Evolutionary conservation across 2,797 vertebrate genomes (phyloP).

Genomic region (Phoebastria nigripes): DNA sequence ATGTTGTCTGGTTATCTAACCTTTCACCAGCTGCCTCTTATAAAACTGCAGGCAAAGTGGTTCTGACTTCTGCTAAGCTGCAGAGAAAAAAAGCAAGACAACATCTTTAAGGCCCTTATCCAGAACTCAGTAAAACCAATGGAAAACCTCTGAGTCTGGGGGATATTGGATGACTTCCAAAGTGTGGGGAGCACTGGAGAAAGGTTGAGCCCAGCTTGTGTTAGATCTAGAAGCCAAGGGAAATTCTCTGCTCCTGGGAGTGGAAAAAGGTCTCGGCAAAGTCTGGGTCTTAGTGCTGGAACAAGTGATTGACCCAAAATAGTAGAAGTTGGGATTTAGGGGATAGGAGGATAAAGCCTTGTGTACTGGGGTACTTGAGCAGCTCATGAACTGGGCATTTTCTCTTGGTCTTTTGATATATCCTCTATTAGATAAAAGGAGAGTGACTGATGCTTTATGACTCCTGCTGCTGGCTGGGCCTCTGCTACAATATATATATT

Average conservation of each 20-base stretch:
- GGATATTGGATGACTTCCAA: background rate
- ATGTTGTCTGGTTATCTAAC: conserved; percentile 37
- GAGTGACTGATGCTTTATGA: background rate
- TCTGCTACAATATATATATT: background rate
- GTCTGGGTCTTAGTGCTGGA: background rate
- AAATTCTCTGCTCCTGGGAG: background rate
- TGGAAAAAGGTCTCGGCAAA: background rate
- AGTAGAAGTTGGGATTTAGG: background rate
- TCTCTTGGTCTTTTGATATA: background rate
- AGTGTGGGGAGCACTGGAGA: background rate
- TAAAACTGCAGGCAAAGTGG: conserved; percentile 32
- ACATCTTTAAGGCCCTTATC: background rate
- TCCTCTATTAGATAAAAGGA: background rate
- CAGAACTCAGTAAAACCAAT: background rate
- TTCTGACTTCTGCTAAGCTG: conserved; percentile 12
- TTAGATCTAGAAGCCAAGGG: conserved; percentile 2
- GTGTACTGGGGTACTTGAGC: background rate
- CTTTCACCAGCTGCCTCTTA: conserved; percentile 31
- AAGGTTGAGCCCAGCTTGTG: background rate
- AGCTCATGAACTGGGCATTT: background rate
- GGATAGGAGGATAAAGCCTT: background rate
- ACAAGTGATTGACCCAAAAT: background rate
- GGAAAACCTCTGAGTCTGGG: background rate
- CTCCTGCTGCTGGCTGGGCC: background rate
- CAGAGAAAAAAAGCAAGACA: background rate